Percentiles rank a stretch among this genome's conserved stretches.
Conservation (phyloP, 2,888 invertebrate genomes). For the Salpingus planirostris region DNA sequence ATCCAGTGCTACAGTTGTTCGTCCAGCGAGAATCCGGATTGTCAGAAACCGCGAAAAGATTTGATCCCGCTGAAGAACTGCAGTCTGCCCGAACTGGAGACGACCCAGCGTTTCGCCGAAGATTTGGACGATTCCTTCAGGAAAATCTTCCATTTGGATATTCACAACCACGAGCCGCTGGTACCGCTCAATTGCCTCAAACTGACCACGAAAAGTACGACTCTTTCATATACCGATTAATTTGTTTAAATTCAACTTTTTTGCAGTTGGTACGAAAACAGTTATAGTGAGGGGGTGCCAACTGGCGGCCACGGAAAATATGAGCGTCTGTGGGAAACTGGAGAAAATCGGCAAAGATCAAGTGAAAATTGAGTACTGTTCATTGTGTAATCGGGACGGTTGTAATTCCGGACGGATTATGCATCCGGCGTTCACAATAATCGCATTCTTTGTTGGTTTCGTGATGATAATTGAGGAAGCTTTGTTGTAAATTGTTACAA, state of each 20-base stretch:
- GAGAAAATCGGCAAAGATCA: constrained; percentile 22
- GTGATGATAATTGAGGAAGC: too few species aligned
- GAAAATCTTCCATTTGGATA: constrained; percentile 30
- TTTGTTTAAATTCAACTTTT: constrained; percentile 1
- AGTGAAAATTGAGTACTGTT: constrained; percentile 28
- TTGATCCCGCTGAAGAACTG: constrained; percentile 24
- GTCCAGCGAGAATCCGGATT: constrained; percentile 26
- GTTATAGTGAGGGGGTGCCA: constrained; percentile 36
- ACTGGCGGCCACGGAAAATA: constrained; percentile 28
- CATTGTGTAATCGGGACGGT: constrained; percentile 45
- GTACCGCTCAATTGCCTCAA: constrained; percentile 31
- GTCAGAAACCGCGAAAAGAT: constrained; percentile 26
- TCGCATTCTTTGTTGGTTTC: too few species aligned
- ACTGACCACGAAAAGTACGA: constrained; percentile 24
- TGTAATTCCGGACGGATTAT: constrained; percentile 48
- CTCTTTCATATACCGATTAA: background rate
- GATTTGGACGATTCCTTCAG: constrained; percentile 22
- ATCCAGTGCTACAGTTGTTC: constrained; percentile 33
- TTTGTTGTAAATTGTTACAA: too few species aligned
- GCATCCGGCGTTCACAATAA: too few species aligned
- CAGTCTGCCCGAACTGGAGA: constrained; percentile 21
- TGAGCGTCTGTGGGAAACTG: constrained; percentile 35
- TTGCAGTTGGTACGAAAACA: constrained; percentile 32
- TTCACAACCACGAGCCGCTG: constrained; percentile 19
- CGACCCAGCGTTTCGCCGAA: constrained; percentile 25